A percentile compares a stretch with the other conserved stretches of the same genome.
Evolutionary conservation across 2,113 vertebrate species (phyloP).

Genomic region (Lagopus muta): DNA sequence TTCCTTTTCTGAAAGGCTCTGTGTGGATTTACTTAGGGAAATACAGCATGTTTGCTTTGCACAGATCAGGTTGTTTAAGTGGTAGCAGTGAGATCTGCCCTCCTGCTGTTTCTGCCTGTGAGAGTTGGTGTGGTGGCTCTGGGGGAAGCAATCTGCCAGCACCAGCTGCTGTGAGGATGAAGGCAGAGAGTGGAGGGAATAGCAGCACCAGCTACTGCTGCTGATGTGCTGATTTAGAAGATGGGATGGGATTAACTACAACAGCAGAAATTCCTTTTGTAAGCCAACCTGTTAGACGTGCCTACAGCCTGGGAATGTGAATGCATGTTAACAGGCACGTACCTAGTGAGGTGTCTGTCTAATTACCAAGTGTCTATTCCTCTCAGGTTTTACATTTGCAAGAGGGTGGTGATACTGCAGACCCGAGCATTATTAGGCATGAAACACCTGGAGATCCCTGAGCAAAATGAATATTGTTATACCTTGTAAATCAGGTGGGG

Average conservation of each 20-base stretch:
- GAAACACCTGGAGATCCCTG: neutral
- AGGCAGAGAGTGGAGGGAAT: neutral
- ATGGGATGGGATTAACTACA: neutral
- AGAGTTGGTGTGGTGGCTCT: neutral
- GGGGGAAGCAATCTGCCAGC: neutral
- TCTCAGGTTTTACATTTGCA: neutral
- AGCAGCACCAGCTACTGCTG: fast-evolving
- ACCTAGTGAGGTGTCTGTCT: neutral
- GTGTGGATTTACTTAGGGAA: neutral
- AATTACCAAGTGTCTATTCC: neutral
- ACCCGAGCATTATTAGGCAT: neutral
- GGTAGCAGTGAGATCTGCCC: neutral
- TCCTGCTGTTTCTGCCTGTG: neutral
- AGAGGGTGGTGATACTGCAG: neutral
- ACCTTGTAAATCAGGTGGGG: neutral
- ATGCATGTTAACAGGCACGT: fast-evolving
- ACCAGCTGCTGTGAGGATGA: neutral
- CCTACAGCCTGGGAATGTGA: neutral
- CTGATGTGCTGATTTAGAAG: neutral
- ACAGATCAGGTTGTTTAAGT: neutral
- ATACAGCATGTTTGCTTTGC: neutral
- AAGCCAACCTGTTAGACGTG: neutral
- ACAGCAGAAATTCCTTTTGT: neutral
- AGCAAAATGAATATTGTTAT: neutral
- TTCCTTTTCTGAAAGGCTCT: neutral